These are phyloP conservation scores for Leptinotarsa defecta DNA, from an alignment of 1,140 invertebrate genomes.

Conservation along the genomic window DNA sequence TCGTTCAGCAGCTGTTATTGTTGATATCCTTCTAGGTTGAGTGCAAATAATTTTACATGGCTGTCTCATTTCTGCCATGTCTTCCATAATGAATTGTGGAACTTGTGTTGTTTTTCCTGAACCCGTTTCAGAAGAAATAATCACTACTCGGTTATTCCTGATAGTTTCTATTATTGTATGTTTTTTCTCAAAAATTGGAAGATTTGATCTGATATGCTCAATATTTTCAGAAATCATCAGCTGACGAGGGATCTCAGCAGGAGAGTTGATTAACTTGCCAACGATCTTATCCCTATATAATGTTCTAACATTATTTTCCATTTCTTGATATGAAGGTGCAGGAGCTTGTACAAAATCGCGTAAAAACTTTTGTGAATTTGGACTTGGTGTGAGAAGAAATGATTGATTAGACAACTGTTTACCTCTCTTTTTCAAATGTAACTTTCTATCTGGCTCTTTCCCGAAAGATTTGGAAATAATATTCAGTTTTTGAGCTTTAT, in stretches of 20 bases:
- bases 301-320: background rate
- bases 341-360: constrained; percentile 54
- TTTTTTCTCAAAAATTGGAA: constrained; percentile 63
- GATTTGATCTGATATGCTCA: constrained; percentile 60
- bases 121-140: constrained; percentile 82
- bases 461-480: constrained; percentile 68
- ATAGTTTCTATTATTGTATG: constrained; percentile 62
- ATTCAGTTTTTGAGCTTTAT: constrained; percentile 62
- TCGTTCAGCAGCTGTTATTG: constrained; percentile 83
- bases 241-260: constrained; percentile 61
- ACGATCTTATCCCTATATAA: constrained; percentile 26
- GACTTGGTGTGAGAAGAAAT: constrained; percentile 60
- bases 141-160: constrained; percentile 61
- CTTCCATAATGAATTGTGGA: constrained; percentile 88
- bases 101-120: constrained; percentile 92
- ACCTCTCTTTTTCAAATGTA: constrained; percentile 71
- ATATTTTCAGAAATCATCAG: constrained; percentile 57
- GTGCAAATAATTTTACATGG: constrained; percentile 89
- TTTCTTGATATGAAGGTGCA: background rate
- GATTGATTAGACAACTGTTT: constrained; percentile 62
- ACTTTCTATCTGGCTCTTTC: constrained; percentile 66
- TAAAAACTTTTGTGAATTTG: constrained; percentile 64
- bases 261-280: constrained; percentile 45
- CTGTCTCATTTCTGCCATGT: constrained; percentile 66
- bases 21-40: constrained; percentile 89